Base-by-base conservation (phyloP, 2,113 vertebrate genomes). In the Pseudonaja textilis region DNA sequence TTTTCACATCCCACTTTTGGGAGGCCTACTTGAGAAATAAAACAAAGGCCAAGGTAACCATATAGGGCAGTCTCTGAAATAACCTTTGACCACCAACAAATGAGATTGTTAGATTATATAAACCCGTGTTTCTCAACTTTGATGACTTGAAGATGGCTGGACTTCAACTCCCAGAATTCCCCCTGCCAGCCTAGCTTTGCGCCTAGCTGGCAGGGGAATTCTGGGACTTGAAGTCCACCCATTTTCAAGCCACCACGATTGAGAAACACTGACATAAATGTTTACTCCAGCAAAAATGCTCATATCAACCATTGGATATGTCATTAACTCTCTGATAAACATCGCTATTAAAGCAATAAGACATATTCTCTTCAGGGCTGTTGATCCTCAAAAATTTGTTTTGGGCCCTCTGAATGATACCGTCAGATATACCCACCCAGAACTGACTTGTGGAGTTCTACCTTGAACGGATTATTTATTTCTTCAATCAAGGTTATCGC, bases 401-500 rank as follows among this genome's bases (percentile, higher is more conserved):
- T 59, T 6, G 52, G 5, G 16, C 22, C 7, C 45, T 87, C 50
- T 39, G n/a, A 56, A 20, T 23, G 20, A 91, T 50, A 57, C 55
- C 47, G 8, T 50, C 47, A 50, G 7, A 64, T 64, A 29, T 12
- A 64, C 61, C 10, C 61, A 29, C 1, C 61, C 61, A 64, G 26
- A n/a, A 64, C 4, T 4, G 26, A n/a, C 26, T 14, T 0, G 7
- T 91, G 47, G 12, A 56, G 16, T 5, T 47, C 52, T 69, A 93
- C 57, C 94, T 96, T 89, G 29, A 74, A 34, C 64, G 2, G 64
- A 74, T 74, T 18, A 74, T 74, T 74, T 18, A 74, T 74, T 86
- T 89, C 96, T 94, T 86, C 42, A 92, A 91, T 29, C 90, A 90
- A 86, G 89, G 54, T 94, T 91, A 93, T 94, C 94, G 50, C 95